Percentiles rank a stretch among this genome's conserved stretches.
These are phyloP conservation scores for Mystacornis crossleyi DNA, from an alignment of 2,113 vertebrate species.

Conservation along the genomic window DNA sequence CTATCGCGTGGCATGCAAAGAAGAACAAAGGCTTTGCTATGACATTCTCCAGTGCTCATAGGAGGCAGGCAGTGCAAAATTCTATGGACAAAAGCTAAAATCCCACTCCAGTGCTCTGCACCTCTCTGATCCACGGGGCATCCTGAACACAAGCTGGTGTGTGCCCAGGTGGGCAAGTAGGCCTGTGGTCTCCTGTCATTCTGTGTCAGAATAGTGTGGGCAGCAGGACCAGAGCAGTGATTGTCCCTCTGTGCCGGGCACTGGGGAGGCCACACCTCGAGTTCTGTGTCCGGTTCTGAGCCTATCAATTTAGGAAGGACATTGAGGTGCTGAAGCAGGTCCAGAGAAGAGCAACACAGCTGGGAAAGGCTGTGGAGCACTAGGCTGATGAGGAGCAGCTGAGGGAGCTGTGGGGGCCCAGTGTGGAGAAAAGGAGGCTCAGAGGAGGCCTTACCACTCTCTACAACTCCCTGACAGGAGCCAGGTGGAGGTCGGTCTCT, in stretches of 20 bases:
- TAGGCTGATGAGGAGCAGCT: background rate
- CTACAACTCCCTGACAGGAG: background rate
- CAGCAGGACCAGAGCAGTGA: background rate
- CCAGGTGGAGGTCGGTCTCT: accelerated
- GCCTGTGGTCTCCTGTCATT: accelerated
- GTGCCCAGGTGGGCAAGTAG: background rate
- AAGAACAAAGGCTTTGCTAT: background rate
- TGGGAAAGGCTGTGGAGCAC: background rate
- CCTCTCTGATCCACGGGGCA: background rate
- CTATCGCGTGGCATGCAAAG: background rate
- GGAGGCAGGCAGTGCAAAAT: background rate
- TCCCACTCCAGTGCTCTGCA: background rate
- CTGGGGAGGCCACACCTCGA: background rate
- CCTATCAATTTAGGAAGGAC: background rate
- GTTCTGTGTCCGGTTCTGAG: background rate
- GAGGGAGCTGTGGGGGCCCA: background rate
- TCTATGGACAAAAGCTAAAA: background rate
- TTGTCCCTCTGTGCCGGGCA: background rate
- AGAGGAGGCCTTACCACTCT: accelerated
- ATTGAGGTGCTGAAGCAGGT: background rate
- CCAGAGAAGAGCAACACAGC: background rate
- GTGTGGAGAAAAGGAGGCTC: background rate
- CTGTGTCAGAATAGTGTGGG: background rate
- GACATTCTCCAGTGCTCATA: background rate
- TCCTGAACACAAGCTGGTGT: accelerated